Evolutionary conservation across 2,113 vertebrate genomes (phyloP), one percentile per base, ranked within the genome.

Genomic region (Nicator chloris): DNA sequence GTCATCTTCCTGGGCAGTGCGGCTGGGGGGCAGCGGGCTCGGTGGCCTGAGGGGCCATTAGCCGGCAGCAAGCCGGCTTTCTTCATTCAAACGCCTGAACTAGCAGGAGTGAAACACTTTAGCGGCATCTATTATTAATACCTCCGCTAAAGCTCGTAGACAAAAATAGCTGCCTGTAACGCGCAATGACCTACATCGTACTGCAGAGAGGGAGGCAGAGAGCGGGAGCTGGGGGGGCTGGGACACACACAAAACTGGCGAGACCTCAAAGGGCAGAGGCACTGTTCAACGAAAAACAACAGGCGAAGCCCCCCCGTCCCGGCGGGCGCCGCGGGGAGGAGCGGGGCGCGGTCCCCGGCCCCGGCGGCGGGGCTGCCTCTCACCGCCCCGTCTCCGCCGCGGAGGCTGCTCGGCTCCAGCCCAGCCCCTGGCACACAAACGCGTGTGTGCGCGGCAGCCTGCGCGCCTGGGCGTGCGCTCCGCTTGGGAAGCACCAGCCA

Each of bases 111-210:
- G 96, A 91, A 97, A 98, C 89, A 88, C 81, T 97, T 98, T 96
- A 95, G 96, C 96, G 93, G 80, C 97, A 98, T 98, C 96, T 98
- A 98, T 98, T 98, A 98, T 98, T 98, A 97, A 98, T 98, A 86
- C 73, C 96, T 96, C 97, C 96, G 96, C 97, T 97, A 96, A 97
- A 96, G 97, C 96, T 96, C 90, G 45, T 87, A 35, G 89, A 93
- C 97, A 92, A 96, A 98, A 98, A 98, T 98, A 98, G 98, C 97
- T 96, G 95, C 91, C 66, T 86, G 96, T 97, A 97, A 95, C 91
- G 92, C 94, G 95, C 96, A 75, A 81, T 98, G 98, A 98, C 98
- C 98, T 98, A 98, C 96, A 98, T 98, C 97, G 86, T 82, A 80
- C 92, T n/a, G 93, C 94, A 30, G 94, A 75, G 84, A 95, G 91